Conservation (phyloP, 2,888 invertebrate species). For the Heliconius ismenius region DNA sequence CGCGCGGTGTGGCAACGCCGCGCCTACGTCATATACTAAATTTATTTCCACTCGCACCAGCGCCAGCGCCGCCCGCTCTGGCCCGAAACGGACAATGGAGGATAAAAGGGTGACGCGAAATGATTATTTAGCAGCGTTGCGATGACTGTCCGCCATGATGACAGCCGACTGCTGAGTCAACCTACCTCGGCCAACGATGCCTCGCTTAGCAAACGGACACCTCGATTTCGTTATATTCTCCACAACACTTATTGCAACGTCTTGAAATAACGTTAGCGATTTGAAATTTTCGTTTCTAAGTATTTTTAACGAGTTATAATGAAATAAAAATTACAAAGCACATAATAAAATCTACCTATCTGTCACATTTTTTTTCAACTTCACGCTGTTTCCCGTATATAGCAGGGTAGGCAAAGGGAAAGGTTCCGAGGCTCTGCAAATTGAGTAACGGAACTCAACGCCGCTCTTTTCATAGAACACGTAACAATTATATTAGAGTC, state of each 20-base stretch:
- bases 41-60: conserved; percentile 81
- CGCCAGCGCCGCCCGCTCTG: conserved; percentile 76
- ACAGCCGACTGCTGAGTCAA: conserved; percentile 72
- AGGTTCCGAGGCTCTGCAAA: too few relatives aligned
- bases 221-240: conserved; percentile 43
- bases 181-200: conserved; percentile 46
- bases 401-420: too few relatives aligned
- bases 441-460: too few relatives aligned
- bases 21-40: conserved; percentile 81
- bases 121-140: conserved; percentile 79
- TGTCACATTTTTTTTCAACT: too few relatives aligned
- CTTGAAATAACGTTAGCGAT: conserved; percentile 38
- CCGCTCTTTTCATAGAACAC: too few relatives aligned
- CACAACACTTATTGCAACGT: conserved; percentile 34
- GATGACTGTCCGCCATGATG: conserved; percentile 75
- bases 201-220: conserved; percentile 35
- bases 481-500: background rate
- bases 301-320: background rate
- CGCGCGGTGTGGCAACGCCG: conserved; percentile 74
- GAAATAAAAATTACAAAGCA: too few relatives aligned
- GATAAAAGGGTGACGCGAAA: conserved; percentile 80
- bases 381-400: too few relatives aligned
- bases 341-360: too few relatives aligned
- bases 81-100: conserved; percentile 67
- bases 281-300: background rate